phyloP scores from a whole-genome alignment of 2,888 invertebrate species.

The Labia minor region DNA sequence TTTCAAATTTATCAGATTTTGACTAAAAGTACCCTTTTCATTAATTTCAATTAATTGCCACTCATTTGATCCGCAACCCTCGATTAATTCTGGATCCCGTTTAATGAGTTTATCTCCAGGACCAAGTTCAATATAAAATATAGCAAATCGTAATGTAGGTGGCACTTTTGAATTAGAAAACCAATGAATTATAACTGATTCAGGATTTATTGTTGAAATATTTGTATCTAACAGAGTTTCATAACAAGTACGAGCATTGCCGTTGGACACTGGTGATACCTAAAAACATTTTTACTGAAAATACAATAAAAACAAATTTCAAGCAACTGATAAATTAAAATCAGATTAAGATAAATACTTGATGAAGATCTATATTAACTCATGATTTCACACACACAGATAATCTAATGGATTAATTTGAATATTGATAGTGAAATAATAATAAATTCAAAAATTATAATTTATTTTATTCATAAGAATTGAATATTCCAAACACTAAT shows the following conservation, averaged over 20 bases:
- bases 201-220: background rate
- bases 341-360: too few species aligned
- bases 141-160: background rate
- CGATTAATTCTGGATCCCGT: background rate
- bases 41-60: background rate
- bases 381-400: too few species aligned
- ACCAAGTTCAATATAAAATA: background rate
- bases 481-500: too few species aligned
- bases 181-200: background rate
- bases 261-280: background rate
- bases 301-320: too few species aligned
- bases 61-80: background rate
- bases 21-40: background rate
- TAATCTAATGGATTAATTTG: too few species aligned
- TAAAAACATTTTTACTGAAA: too few species aligned
- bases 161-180: background rate
- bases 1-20: background rate
- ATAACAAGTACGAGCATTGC: background rate
- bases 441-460: too few species aligned
- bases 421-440: too few species aligned
- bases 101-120: background rate
- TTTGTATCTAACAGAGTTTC: background rate
- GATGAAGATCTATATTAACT: too few species aligned
- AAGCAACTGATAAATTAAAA: too few species aligned
- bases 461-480: too few species aligned